These are phyloP conservation scores for Criorhina ranunculi DNA, from an alignment of 2,888 invertebrate genomes.

Conservation along the genomic window DNA sequence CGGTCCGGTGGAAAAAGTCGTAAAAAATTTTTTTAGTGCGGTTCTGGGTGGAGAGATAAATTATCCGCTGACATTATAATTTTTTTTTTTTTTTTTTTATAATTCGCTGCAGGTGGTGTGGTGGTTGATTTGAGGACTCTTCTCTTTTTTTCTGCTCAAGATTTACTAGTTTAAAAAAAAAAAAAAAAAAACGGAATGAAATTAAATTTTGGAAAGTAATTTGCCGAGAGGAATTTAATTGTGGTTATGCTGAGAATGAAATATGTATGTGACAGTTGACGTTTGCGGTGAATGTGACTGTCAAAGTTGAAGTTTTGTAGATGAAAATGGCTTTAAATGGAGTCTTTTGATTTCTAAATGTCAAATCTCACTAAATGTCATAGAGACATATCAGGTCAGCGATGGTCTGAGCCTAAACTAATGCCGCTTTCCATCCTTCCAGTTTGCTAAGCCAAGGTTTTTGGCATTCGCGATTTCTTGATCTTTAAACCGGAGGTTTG, in stretches of 20 bases:
- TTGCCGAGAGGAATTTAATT: background rate
- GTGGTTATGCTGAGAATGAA: background rate
- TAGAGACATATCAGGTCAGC: no score
- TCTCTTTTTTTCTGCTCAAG: background rate
- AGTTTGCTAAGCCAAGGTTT: no score
- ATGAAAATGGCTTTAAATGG: background rate
- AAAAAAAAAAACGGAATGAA: conserved; percentile 1
- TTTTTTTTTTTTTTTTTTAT: conserved; percentile 8
- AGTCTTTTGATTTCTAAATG: no score
- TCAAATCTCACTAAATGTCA: no score
- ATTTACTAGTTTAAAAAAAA: no score
- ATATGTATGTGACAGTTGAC: background rate
- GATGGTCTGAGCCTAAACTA: no score
- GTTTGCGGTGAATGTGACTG: background rate
- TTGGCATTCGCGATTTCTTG: no score
- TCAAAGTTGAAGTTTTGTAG: background rate
- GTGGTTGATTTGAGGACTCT: conserved; percentile 18
- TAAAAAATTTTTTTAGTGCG: background rate
- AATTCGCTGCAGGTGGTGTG: conserved; percentile 15
- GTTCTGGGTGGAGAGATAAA: conserved; percentile 16
- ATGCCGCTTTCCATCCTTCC: no score
- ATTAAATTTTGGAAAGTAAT: conserved; percentile 11
- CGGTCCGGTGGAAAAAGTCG: conserved; percentile 16
- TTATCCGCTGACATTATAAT: conserved; percentile 46
- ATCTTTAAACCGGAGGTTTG: no score